Base-by-base conservation (phyloP, 2,113 vertebrate species). In the Lathamus discolor region DNA sequence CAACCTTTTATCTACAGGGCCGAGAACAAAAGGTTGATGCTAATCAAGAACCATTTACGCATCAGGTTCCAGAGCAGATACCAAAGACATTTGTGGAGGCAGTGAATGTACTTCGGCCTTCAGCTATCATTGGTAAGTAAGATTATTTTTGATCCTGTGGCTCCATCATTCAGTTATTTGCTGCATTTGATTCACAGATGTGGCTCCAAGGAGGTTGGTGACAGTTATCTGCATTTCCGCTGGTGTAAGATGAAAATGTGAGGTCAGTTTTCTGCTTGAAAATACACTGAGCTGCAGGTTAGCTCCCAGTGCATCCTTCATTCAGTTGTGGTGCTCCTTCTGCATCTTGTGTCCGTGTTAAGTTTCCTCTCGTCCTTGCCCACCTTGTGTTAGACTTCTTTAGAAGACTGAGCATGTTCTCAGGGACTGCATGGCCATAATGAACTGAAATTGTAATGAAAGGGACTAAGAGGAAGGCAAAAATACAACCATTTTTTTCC, bases 101-200 rank as follows among this genome's bases (percentile, higher is more conserved):
- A 29, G 99, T 99, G 79, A 99, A 99, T 67, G 91, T 98, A 28
- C 98, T 99, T 61, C 98, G 96, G 94, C 99, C 99, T 44, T 98
- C 99, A 41, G 98, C 98, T 52, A 99, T 99, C 85, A 99, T 99
- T 24, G 99, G 99, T 99, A 83, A 97, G 98, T n/a, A 11, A 39
- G 52, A 13, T 11, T 4, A 0, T 23, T 70, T 35, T 43, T n/a
- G 4, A 43, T 51, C 14, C 9, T 33, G 5, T 37, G 2, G 18
- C 57, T 3, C 49, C 24, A 0, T 24, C 2, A 0, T 31, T 22
- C 8, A 13, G 29, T 4, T 7, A 12, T 37, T 68, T 39, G 24
- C 27, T 74, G 37, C 33, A 10, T 67, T 85, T 33, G 6, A 25
- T 84, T 57, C 28, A 37, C 66, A 27, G 0, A 3, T 0, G 0